A percentile compares a stretch with the other conserved stretches of the same genome.
phyloP scores from a whole-genome alignment of 1,140 invertebrate genomes.

The Drosophila parabipectinata region DNA sequence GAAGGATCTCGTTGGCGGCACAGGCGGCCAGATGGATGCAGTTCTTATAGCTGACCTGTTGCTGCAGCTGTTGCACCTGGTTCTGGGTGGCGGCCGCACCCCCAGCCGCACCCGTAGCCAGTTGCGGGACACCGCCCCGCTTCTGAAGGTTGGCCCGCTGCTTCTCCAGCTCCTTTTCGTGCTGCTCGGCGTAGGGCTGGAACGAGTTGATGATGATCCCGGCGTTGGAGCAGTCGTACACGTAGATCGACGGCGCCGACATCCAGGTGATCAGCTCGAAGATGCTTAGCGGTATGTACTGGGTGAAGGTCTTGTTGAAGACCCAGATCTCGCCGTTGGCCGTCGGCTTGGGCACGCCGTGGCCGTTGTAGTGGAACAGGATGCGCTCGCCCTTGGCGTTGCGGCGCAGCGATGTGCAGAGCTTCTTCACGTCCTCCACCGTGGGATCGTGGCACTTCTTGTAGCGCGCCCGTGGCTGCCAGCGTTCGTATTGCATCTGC shows the following conservation, averaged over 20 bases:
- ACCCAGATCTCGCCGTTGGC: slow-evolving; percentile 99
- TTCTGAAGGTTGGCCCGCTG: slow-evolving; percentile 52
- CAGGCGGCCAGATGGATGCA: slow-evolving; percentile 99
- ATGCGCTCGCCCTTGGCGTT: slow-evolving; percentile 99
- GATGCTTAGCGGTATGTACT: slow-evolving; percentile 99
- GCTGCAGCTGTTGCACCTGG: slow-evolving; percentile 29
- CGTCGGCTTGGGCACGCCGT: slow-evolving; percentile 99
- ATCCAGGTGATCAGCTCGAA: slow-evolving; percentile 99
- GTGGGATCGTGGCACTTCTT: slow-evolving; percentile 99
- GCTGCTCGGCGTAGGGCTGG: slow-evolving; percentile 95
- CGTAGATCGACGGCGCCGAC: slow-evolving; percentile 99
- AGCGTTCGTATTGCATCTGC: slow-evolving; percentile 98
- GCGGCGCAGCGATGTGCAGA: slow-evolving; percentile 96
- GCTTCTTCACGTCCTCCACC: slow-evolving; percentile 98
- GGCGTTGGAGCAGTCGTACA: slow-evolving; percentile 99
- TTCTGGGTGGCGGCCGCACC: not conserved
- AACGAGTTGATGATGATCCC: slow-evolving; percentile 98
- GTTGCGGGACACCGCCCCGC: slow-evolving; percentile 14
- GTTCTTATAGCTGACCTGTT: slow-evolving; percentile 88
- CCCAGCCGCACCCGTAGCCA: not conserved
- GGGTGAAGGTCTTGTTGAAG: slow-evolving; percentile 98
- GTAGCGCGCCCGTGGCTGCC: slow-evolving; percentile 98
- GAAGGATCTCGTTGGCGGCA: slow-evolving; percentile 94
- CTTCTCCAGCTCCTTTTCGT: slow-evolving; percentile 94
- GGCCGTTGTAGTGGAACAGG: slow-evolving; percentile 99